Conservation (phyloP, 1,140 invertebrate species). For the Rhyzopertha dominica region DNA sequence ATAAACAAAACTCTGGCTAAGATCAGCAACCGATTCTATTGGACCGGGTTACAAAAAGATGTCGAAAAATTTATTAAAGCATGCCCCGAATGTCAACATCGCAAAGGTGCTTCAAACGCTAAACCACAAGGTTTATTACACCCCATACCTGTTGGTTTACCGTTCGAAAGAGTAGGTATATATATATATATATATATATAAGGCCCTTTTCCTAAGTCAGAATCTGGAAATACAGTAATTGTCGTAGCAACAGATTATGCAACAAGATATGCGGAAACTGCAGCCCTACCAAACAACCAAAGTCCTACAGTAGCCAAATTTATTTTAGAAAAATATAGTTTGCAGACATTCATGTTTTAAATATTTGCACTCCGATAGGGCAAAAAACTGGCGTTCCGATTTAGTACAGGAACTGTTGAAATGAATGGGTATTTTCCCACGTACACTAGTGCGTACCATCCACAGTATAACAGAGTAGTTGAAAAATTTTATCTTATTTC, state of each 20-base stretch:
- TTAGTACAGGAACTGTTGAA: constrained; percentile 20
- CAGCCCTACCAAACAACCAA: neutral
- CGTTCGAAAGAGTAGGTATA: constrained; percentile 10
- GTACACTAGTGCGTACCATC: constrained; percentile 39
- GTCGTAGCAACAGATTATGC: constrained; percentile 14
- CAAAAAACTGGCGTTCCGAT: constrained; percentile 26
- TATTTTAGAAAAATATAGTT: constrained; percentile 11
- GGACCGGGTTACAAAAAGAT: constrained; percentile 3
- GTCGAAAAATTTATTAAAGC: constrained; percentile 11
- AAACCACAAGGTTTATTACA: constrained; percentile 13
- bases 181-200: no score
- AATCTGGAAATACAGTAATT: constrained; percentile 6
- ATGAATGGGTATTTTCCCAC: constrained; percentile 18
- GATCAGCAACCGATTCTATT: constrained; percentile 4
- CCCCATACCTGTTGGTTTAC: constrained; percentile 1
- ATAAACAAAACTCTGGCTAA: constrained; percentile 3
- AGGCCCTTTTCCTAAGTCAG: constrained; percentile 4
- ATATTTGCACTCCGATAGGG: constrained; percentile 23
- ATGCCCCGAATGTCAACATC: constrained; percentile 11
- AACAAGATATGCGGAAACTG: constrained; percentile 6
- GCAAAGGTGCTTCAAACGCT: neutral
- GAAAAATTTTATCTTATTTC: constrained; percentile 36
- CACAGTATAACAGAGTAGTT: constrained; percentile 34
- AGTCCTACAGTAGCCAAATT: neutral
- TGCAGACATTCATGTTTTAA: constrained; percentile 22